These are phyloP conservation scores for Epistrophe grossulariae DNA, from an alignment of 2,888 invertebrate genomes.

Conservation along the genomic window DNA sequence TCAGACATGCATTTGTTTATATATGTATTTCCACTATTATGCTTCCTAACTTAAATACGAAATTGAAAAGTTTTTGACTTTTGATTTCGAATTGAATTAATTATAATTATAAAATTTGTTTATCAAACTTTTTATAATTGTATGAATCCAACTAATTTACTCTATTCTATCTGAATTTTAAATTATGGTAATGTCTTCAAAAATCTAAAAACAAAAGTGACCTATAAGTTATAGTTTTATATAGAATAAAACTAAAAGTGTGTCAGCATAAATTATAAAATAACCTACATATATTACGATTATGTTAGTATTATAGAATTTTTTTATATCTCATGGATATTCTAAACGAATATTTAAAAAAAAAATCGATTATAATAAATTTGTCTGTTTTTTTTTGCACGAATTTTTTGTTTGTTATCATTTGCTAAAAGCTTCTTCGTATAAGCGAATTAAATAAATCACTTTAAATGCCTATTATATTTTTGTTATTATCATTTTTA, in stretches of 20 bases:
- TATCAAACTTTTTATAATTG: not conserved
- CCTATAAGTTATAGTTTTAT: not conserved
- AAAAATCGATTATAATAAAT: not conserved
- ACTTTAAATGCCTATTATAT: not conserved
- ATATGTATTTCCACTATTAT: not conserved
- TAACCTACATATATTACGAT: not conserved
- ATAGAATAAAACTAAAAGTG: not conserved
- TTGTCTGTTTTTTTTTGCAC: not conserved
- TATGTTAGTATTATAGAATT: not conserved
- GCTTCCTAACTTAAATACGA: not conserved
- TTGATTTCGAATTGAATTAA: not conserved
- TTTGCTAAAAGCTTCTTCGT: not conserved
- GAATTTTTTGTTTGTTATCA: not conserved
- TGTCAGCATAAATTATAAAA: constrained; percentile 9
- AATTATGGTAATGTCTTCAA: not conserved
- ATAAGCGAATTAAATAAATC: not conserved
- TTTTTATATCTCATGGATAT: not conserved
- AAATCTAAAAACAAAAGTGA: constrained; percentile 9
- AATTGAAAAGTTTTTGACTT: not conserved
- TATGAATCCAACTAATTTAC: not conserved
- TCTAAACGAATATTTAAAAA: not conserved
- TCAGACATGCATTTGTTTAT: not conserved
- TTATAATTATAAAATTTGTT: not conserved
- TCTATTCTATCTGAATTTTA: not conserved
- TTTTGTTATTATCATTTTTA: not conserved